Evolutionary conservation across 2,888 invertebrate species (phyloP), one percentile per base, ranked within the genome.

Genomic region (Dicyrtomina minuta): DNA sequence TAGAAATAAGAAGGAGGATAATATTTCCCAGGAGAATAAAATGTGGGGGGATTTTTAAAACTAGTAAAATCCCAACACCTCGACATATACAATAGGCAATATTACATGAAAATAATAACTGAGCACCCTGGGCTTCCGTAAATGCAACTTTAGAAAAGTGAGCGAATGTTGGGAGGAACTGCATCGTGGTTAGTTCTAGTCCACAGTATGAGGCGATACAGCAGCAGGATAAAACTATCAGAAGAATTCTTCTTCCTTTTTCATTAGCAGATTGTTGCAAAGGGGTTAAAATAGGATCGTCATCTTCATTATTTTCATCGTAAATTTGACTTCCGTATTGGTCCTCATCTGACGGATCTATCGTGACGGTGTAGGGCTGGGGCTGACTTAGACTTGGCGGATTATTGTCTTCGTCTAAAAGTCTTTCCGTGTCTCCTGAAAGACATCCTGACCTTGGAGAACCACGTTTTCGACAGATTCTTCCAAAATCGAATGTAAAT

Each of bases 151-250:
- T 70, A 17, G 66, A 66, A 20, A 64, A 71, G 26, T 69, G 69
- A 6, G 72, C 69, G 60, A 73, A 73, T 17, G 72, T 75, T 1
- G 73, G 72, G 15, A 75, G 56, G 13, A 75, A 64, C 22, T 68
- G 70, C 58, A 69, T 51, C 0, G 72, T 68, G 24, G 64, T 58
- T 20, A 70, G 64, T 55, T 75, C 73, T 68, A 72, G 70, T 17
- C 71, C 73, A 15, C 58, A 66, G 44, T 74, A 75, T 13, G 44
- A 51, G 24, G 71, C 74, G n/a, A 74, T 15, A 1, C 65, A 41
- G 27, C 72, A 66, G 2, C 26, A 64, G 12, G 74, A 65, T 1
- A 74, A 51, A 2, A 68, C 41, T 0, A 72, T 53, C 0, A 74
- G 58, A 4, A 13, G 12, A 26, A 22, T 12, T 20, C 15, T 44